Percentiles rank a stretch among this genome's conserved stretches.
phyloP scores from a whole-genome alignment of 2,797 vertebrate species.

The Acanthurus lineatus region DNA sequence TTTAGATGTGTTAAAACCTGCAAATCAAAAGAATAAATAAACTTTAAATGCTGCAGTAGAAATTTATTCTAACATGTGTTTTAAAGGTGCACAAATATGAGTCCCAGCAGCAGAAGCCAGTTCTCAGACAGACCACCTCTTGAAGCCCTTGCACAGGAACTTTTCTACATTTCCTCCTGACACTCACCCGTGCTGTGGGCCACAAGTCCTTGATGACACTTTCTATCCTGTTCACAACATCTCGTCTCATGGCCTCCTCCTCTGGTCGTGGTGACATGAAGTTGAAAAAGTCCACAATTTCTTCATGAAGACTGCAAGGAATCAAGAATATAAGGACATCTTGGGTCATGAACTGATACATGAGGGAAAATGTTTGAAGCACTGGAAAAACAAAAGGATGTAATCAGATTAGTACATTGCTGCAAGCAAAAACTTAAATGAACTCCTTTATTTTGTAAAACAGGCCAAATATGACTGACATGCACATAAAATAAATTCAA shows the following conservation, averaged over 20 bases:
- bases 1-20: neutral
- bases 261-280: conserved; percentile 98
- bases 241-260: conserved; percentile 96
- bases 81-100: neutral
- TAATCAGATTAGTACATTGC: no score
- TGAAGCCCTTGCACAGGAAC: neutral
- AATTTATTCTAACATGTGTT: neutral
- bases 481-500: neutral
- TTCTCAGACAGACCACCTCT: neutral
- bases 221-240: conserved; percentile 96
- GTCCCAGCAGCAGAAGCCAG: neutral
- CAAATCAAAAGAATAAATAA: neutral
- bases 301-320: conserved; percentile 92
- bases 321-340: neutral
- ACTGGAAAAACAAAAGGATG: neutral
- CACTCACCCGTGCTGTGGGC: conserved; percentile 93
- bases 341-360: neutral
- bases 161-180: neutral
- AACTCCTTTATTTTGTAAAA: neutral
- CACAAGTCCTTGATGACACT: conserved; percentile 95
- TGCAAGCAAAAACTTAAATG: neutral
- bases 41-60: neutral
- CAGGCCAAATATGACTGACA: neutral
- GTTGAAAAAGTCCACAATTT: conserved; percentile 97
- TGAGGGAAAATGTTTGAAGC: neutral